Evolutionary conservation across 1,140 invertebrate genomes (phyloP), one percentile per base, ranked within the genome.

Genomic region (Caenorhabditis remanei): DNA sequence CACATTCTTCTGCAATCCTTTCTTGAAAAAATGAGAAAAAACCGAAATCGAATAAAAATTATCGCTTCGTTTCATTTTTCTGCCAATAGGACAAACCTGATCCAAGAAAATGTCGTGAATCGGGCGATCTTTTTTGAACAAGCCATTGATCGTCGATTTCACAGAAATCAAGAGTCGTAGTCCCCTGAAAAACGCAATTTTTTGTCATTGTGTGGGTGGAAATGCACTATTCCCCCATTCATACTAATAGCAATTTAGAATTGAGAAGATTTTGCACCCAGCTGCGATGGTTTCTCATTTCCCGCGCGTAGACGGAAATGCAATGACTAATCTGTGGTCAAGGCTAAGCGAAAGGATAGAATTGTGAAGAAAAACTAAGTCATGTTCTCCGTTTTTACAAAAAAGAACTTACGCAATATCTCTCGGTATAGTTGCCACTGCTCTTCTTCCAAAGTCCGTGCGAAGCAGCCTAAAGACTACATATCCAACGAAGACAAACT

Each of bases 41-140:
- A 61, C 83, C 58, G 55, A 84, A 46, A 61, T 84, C 41, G 41
- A 61, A 61, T 50, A 84, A 65, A 83, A 56, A 56, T 83, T 84
- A 79, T 84, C 58, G 55, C 21, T 50, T 84, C 46, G 9, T 61
- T 41, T 46, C 55, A 43, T 46, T 61, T 43, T 40, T 43, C 46
- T 24, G 24, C 9, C 16, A 16, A 83, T n/a, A 56, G 50, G 24
- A 84, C 4, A 21, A 84, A 87, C 86, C 86, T 85, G 83, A 55
- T 88, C 82, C 21, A 88, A 84, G 71, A 88, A 88, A 48, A 88
- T 88, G n/a, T 88, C 46, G 53, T 88, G 87, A 40, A 88, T 75
- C 21, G 87, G 87, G 19, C 58, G 56, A 85, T 85, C 61, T 65
- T 63, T 65, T 19, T 85, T 85, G 55, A 85, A 65, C 24, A 61